phyloP scores from a whole-genome alignment of 2,888 invertebrate genomes.

The Cepaea hortensis region DNA sequence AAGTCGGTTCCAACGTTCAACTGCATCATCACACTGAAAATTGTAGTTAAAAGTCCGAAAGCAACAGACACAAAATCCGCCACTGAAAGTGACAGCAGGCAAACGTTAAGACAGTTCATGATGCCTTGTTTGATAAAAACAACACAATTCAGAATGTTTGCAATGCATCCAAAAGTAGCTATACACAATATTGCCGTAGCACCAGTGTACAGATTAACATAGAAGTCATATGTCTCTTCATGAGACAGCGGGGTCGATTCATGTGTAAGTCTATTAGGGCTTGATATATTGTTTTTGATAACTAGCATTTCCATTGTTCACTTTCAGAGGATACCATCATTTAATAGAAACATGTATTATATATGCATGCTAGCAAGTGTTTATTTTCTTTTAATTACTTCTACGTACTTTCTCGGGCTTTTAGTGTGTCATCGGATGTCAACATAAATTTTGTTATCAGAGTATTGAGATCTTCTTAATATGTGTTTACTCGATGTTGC shows the following conservation, averaged over 20 bases:
- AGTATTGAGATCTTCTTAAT: no score
- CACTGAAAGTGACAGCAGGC: not conserved
- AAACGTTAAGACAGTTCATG: not conserved
- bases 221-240: not conserved
- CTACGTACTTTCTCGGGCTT: no score
- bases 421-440: no score
- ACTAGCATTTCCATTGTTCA: not conserved
- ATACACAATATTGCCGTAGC: not conserved
- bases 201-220: not conserved
- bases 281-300: not conserved
- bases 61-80: not conserved
- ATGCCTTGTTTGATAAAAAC: constrained; percentile 10
- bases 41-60: not conserved
- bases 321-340: not conserved
- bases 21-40: not conserved
- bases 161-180: not conserved
- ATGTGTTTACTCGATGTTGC: no score
- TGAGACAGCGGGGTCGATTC: not conserved
- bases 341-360: no score
- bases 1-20: not conserved
- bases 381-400: no score
- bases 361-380: no score
- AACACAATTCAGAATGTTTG: not conserved
- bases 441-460: no score
- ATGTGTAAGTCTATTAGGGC: not conserved